A percentile compares a stretch with the other conserved stretches of the same genome.
phyloP scores from a whole-genome alignment of 2,888 invertebrate species.

The Drosophila rubida region DNA sequence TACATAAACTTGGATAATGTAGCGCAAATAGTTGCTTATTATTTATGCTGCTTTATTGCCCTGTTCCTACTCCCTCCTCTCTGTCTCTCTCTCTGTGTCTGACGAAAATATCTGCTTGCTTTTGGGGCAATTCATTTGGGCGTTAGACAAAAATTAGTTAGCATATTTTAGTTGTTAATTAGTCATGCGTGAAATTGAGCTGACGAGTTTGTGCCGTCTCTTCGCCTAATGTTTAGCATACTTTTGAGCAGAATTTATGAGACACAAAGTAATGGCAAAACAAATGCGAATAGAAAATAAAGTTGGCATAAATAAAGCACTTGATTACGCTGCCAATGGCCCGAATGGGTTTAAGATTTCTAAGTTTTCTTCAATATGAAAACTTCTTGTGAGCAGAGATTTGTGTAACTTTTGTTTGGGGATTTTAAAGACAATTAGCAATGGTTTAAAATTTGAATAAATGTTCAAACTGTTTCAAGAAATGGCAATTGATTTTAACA shows the following conservation, averaged over 20 bases:
- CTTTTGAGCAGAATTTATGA: constrained; percentile 27
- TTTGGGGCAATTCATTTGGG: constrained; percentile 66
- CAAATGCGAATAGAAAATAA: not conserved
- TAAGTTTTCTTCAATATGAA: not conserved
- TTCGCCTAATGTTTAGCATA: constrained; percentile 31
- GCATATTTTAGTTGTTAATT: constrained; percentile 76
- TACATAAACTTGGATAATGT: constrained; percentile 79
- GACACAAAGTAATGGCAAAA: not conserved
- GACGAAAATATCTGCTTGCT: constrained; percentile 47
- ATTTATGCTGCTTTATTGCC: constrained; percentile 75
- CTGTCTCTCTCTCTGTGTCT: not conserved
- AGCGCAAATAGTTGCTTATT: constrained; percentile 81
- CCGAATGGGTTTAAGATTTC: not conserved
- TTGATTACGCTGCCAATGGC: not conserved
- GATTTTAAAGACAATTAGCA: too few relatives aligned
- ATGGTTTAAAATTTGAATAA: too few relatives aligned
- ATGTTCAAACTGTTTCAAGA: too few relatives aligned
- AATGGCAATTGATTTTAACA: too few relatives aligned
- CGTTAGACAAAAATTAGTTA: constrained; percentile 70
- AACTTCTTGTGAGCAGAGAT: not conserved
- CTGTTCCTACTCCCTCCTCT: not conserved
- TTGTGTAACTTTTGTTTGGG: not conserved
- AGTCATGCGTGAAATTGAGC: constrained; percentile 78
- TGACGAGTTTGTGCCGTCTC: constrained; percentile 19
- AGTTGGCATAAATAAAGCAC: not conserved